Percentiles rank a stretch among this genome's conserved stretches.
These are phyloP conservation scores for Clupea harengus DNA, from an alignment of 2,113 vertebrate genomes.

Conservation along the genomic window DNA sequence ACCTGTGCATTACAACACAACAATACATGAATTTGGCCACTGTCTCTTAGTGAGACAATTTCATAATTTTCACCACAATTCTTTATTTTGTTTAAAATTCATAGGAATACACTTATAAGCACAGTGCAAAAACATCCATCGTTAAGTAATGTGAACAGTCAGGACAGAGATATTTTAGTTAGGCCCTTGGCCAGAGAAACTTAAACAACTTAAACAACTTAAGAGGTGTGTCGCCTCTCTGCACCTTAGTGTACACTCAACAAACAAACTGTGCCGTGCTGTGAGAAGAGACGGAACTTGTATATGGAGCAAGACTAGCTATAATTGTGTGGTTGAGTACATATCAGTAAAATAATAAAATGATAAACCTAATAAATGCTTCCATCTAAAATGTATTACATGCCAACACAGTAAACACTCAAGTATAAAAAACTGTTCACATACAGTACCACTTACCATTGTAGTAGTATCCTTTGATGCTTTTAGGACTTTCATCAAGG, in stretches of 20 bases:
- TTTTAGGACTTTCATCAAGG: slow-evolving; percentile 86
- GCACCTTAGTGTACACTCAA: not conserved
- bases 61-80: not conserved
- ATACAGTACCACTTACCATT: slow-evolving; percentile 77
- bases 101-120: not conserved
- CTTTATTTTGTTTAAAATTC: not conserved
- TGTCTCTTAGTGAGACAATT: not conserved
- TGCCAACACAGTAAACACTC: not conserved
- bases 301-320: too few species aligned
- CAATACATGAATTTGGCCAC: not conserved
- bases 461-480: slow-evolving; percentile 91
- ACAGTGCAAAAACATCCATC: not conserved
- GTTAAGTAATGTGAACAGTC: not conserved
- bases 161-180: not conserved
- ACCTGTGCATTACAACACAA: slow-evolving; percentile 64
- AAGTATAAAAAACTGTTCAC: not conserved
- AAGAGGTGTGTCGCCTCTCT: not conserved
- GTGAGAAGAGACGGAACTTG: too few species aligned
- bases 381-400: not conserved
- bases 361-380: not conserved
- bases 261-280: not conserved
- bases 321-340: too few species aligned
- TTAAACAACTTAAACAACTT: not conserved
- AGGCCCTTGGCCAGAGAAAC: not conserved
- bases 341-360: not conserved